phyloP scores from a whole-genome alignment of 2,888 invertebrate genomes.

The Drosophila borealis region DNA sequence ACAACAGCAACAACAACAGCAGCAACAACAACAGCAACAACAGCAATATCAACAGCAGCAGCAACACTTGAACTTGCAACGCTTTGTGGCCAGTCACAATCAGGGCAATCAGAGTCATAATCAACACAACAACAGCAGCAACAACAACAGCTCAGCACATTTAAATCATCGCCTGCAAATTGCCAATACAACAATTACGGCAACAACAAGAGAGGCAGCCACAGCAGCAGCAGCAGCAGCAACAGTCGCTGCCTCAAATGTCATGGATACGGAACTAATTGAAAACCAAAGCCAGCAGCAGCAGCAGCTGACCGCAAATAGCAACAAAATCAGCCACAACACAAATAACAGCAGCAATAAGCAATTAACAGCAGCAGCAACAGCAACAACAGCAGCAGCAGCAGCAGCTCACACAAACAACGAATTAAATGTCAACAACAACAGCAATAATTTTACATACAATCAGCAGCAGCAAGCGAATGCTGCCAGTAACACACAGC shows the following conservation, averaged over 20 bases:
- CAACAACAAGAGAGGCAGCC: slow-evolving; percentile 75
- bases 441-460: slow-evolving; percentile 78
- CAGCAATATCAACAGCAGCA: slow-evolving; percentile 76
- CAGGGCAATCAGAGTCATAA: slow-evolving; percentile 62
- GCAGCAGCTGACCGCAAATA: slow-evolving; percentile 64
- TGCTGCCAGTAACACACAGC: slow-evolving; percentile 31
- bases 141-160: slow-evolving; percentile 59
- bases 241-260: slow-evolving; percentile 45
- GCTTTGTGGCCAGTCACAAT: slow-evolving; percentile 81
- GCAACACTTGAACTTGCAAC: slow-evolving; percentile 83
- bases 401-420: slow-evolving; percentile 67
- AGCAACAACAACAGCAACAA: slow-evolving; percentile 69
- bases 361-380: slow-evolving; percentile 66
- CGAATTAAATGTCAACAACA: slow-evolving; percentile 79
- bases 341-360: slow-evolving; percentile 55
- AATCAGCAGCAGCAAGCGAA: slow-evolving; percentile 71
- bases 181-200: slow-evolving; percentile 83
- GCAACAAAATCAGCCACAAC: slow-evolving; percentile 76
- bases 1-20: slow-evolving; percentile 73
- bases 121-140: slow-evolving; percentile 68
- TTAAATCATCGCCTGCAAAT: slow-evolving; percentile 82
- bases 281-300: slow-evolving; percentile 76
- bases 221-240: slow-evolving; percentile 41
- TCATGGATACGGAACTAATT: slow-evolving; percentile 79
- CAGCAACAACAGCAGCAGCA: slow-evolving; percentile 46